phyloP scores from a whole-genome alignment of 2,888 invertebrate genomes.

The Metellina segmentata region DNA sequence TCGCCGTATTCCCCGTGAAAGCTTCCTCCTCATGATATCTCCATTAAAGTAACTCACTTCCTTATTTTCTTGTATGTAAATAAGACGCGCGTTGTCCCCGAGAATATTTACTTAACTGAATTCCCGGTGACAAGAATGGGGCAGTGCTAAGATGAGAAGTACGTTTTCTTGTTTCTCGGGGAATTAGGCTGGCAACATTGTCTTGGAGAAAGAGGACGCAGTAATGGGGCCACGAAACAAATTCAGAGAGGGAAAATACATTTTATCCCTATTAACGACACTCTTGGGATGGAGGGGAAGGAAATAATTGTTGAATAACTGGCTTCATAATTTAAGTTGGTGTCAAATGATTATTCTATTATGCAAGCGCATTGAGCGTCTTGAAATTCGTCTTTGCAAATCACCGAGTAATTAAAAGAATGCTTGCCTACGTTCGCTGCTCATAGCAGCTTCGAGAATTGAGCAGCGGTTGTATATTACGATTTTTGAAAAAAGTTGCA shows the following conservation, averaged over 20 bases:
- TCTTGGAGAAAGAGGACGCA: background rate
- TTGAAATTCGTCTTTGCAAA: too few species aligned
- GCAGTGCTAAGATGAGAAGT: conserved; percentile 1
- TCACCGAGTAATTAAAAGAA: too few species aligned
- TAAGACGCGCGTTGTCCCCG: conserved; percentile 14
- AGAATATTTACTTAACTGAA: conserved; percentile 5
- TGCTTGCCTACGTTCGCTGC: too few species aligned
- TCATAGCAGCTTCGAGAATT: too few species aligned
- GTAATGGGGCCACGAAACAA: background rate
- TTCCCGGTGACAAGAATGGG: background rate
- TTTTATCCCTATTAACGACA: conserved; percentile 26
- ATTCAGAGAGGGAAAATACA: conserved; percentile 11
- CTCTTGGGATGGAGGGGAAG: conserved; percentile 2
- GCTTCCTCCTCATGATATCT: conserved; percentile 1
- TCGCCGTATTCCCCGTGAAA: too few species aligned
- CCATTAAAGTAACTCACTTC: conserved; percentile 11
- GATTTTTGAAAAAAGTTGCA: too few species aligned
- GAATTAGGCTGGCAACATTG: conserved; percentile 12
- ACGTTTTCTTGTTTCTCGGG: background rate
- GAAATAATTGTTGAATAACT: conserved; percentile 48
- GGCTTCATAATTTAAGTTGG: conserved; percentile 9
- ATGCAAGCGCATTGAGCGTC: too few species aligned
- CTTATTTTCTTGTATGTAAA: conserved; percentile 30
- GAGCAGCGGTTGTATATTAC: too few species aligned
- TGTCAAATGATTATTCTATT: background rate